phyloP scores from a whole-genome alignment of 2,113 vertebrate genomes.

The Hylia prasina region DNA sequence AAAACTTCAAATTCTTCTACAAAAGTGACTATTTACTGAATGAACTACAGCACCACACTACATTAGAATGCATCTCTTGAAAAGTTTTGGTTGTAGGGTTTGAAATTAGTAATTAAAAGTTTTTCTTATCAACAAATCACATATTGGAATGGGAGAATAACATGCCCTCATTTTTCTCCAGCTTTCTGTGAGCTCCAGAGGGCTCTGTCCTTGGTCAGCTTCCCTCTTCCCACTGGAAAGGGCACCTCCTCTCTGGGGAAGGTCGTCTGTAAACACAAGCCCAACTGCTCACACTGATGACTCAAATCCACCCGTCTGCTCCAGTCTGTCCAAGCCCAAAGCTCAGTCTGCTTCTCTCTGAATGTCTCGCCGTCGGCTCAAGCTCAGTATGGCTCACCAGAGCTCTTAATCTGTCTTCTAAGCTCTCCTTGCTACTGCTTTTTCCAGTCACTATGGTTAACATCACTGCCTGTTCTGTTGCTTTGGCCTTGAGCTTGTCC shows the following conservation, averaged over 20 bases:
- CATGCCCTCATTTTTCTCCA: background rate
- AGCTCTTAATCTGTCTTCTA: background rate
- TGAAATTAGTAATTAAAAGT: background rate
- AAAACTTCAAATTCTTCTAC: background rate
- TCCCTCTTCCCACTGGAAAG: background rate
- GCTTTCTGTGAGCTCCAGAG: background rate
- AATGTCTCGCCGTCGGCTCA: conserved; percentile 30
- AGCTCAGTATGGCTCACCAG: background rate
- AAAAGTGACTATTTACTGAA: background rate
- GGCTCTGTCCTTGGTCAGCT: background rate
- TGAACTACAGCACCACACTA: background rate
- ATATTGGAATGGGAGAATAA: background rate
- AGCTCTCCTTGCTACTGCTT: background rate
- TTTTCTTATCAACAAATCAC: background rate
- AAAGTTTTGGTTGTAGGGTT: background rate
- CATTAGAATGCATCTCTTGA: background rate
- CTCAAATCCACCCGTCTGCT: conserved; percentile 4
- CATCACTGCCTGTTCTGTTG: background rate
- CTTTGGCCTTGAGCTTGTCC: background rate
- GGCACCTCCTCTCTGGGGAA: background rate
- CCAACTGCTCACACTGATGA: background rate
- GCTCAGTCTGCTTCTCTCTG: background rate
- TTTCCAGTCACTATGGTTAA: background rate
- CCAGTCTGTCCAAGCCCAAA: background rate
- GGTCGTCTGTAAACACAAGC: background rate